Conservation (phyloP, 2,888 invertebrate species). For the Serripes groenlandicus region DNA sequence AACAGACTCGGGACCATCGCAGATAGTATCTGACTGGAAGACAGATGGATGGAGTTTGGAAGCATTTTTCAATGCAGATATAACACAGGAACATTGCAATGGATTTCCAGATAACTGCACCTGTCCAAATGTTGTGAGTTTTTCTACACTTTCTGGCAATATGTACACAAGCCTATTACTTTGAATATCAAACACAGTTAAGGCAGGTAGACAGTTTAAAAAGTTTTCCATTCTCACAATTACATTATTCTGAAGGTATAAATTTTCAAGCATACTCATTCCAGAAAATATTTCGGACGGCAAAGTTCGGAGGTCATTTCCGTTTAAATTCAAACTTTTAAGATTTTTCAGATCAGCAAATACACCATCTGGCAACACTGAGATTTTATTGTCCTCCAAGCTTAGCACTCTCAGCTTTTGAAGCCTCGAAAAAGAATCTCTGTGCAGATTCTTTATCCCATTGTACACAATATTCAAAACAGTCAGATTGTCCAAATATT, state of each 20-base stretch:
- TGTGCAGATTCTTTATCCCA: slow-evolving; percentile 46
- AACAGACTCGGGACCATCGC: slow-evolving; percentile 64
- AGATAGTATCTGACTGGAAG: slow-evolving; percentile 60
- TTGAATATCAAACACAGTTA: slow-evolving; percentile 52
- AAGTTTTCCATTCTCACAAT: slow-evolving; percentile 44
- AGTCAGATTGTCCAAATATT: slow-evolving; percentile 15
- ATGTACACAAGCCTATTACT: slow-evolving; percentile 65
- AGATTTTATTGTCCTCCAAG: slow-evolving; percentile 43
- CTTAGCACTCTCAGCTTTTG: slow-evolving; percentile 37
- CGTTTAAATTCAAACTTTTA: slow-evolving; percentile 67
- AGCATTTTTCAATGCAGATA: slow-evolving; percentile 60
- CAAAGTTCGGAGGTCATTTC: slow-evolving; percentile 66
- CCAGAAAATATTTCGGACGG: slow-evolving; percentile 46
- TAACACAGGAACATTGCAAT: slow-evolving; percentile 81
- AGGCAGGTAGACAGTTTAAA: slow-evolving; percentile 45
- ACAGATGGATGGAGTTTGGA: slow-evolving; percentile 36
- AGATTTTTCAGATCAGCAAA: slow-evolving; percentile 67
- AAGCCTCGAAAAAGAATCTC: slow-evolving; percentile 36
- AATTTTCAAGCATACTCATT: slow-evolving; percentile 47
- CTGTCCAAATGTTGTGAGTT: slow-evolving; percentile 44
- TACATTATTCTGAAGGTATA: slow-evolving; percentile 66
- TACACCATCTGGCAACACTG: slow-evolving; percentile 59
- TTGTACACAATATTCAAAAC: slow-evolving; percentile 36
- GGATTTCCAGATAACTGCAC: slow-evolving; percentile 74
- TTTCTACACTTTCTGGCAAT: slow-evolving; percentile 33